These are phyloP conservation scores for Rhopilema esculentum DNA, from an alignment of 30 jellyfish, hydroid and myxozoan genomes.

Conservation along the genomic window DNA sequence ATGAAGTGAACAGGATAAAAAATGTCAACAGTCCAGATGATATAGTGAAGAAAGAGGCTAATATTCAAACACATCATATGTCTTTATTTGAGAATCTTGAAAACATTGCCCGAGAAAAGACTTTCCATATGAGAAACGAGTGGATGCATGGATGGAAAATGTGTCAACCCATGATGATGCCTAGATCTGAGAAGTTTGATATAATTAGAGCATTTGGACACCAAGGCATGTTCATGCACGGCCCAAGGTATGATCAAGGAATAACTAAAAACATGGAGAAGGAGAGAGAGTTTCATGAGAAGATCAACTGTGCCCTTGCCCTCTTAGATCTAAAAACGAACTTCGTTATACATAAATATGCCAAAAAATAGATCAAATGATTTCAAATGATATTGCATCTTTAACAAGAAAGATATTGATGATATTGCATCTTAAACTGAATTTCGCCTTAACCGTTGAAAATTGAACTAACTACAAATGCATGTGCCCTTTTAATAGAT, in stretches of 20 bases:
- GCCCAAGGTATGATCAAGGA: constrained; percentile 58
- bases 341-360: constrained; percentile 17
- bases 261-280: constrained; percentile 72
- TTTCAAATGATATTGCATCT: no score
- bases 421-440: no score
- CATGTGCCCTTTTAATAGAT: no score
- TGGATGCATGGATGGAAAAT: constrained; percentile 81
- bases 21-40: constrained; percentile 17
- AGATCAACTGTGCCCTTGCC: constrained; percentile 87
- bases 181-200: constrained; percentile 51
- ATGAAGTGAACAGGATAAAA: constrained; percentile 18
- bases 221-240: constrained; percentile 44
- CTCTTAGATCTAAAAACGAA: constrained; percentile 82
- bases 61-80: constrained; percentile 14
- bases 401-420: not conserved
- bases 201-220: constrained; percentile 27
- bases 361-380: not conserved
- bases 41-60: not conserved
- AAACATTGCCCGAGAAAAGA: constrained; percentile 48
- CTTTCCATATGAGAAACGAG: constrained; percentile 64
- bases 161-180: constrained; percentile 53
- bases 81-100: constrained; percentile 42
- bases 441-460: no score
- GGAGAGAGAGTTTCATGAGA: constrained; percentile 87
- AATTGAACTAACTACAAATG: no score